phyloP scores from a whole-genome alignment of 2,888 invertebrate genomes.

The Tortrix viridana region DNA sequence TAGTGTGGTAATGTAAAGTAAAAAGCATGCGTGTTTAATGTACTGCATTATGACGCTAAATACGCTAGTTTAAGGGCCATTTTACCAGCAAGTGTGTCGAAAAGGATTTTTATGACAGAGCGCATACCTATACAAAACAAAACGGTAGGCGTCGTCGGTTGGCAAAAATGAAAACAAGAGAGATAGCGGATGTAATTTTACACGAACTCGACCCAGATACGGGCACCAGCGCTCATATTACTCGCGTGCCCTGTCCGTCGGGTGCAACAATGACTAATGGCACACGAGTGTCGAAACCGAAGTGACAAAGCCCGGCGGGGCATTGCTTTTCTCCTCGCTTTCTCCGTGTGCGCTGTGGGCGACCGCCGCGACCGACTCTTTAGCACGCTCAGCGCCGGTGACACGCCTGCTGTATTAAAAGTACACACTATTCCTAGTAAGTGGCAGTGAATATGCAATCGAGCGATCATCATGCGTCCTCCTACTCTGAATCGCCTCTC shows the following conservation, averaged over 20 bases:
- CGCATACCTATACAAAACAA: not conserved
- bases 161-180: not conserved
- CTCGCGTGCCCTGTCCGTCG: constrained; percentile 4
- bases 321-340: constrained; percentile 33
- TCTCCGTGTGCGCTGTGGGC: constrained; percentile 13
- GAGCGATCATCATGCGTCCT: constrained; percentile 35
- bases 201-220: constrained; percentile 6
- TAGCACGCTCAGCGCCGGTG: too few species aligned
- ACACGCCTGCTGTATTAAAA: too few species aligned
- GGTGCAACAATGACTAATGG: constrained; percentile 16
- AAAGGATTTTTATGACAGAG: not conserved
- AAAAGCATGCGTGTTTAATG: too few species aligned
- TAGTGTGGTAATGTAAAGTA: too few species aligned
- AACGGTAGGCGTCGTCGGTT: not conserved
- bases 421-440: too few species aligned
- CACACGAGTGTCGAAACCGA: constrained; percentile 16
- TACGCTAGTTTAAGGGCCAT: too few species aligned
- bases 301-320: constrained; percentile 15
- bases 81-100: too few species aligned
- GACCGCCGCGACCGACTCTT: too few species aligned
- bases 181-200: constrained; percentile 7
- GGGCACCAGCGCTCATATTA: not conserved
- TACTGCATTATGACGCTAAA: too few species aligned
- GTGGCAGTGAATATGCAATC: not conserved
- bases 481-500: constrained; percentile 21